phyloP scores from a whole-genome alignment of 1,140 invertebrate genomes.

The Tetramorium parvispinum region DNA sequence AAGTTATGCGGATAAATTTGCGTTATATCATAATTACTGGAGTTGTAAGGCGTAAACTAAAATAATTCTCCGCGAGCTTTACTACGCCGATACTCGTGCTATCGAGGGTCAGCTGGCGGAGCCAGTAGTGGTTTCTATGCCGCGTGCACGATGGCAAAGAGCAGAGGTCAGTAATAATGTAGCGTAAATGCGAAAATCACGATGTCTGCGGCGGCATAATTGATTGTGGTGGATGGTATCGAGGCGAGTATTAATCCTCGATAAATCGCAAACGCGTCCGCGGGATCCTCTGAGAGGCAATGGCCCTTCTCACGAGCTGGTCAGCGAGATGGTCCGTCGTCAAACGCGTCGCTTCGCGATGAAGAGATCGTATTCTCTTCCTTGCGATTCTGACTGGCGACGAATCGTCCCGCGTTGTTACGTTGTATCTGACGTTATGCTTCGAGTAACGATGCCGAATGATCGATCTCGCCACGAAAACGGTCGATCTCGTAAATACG shows the following conservation, averaged over 20 bases:
- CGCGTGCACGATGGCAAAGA: constrained; percentile 52
- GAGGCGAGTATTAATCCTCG: not conserved
- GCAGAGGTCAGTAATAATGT: constrained; percentile 63
- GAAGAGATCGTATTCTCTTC: not conserved
- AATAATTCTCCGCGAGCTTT: constrained; percentile 41
- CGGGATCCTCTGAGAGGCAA: not conserved
- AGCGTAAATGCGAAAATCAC: constrained; percentile 60
- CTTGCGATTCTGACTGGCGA: not conserved
- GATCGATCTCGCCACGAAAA: constrained; percentile 43
- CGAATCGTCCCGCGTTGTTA: not conserved
- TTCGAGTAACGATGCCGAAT: too few species aligned
- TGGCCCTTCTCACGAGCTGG: not conserved
- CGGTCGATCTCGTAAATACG: constrained; percentile 55
- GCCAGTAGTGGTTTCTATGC: constrained; percentile 52
- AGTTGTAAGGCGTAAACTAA: constrained; percentile 20
- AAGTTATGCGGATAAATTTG: not conserved
- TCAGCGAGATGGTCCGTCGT: not conserved
- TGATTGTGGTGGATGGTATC: constrained; percentile 26
- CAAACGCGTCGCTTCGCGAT: not conserved
- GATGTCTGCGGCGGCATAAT: constrained; percentile 15
- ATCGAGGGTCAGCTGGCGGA: constrained; percentile 65
- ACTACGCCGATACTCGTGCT: constrained; percentile 45
- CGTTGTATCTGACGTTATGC: too few species aligned
- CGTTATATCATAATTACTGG: constrained; percentile 36
- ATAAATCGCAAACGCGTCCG: not conserved